These are phyloP conservation scores for Metallyticus violacea DNA, from an alignment of 2,888 invertebrate genomes.

Conservation along the genomic window DNA sequence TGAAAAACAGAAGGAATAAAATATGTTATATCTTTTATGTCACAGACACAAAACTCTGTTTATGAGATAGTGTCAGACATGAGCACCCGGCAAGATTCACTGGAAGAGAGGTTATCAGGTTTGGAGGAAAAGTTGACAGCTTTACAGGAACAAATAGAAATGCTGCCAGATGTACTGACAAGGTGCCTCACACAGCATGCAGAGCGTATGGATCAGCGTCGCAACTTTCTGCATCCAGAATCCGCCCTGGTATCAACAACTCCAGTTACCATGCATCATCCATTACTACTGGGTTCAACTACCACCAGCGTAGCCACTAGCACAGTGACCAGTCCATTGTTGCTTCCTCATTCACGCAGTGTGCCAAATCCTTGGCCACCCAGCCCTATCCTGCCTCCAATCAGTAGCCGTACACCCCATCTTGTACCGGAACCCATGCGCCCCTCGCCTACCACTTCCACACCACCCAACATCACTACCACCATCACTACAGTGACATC, in stretches of 20 bases:
- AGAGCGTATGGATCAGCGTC: constrained; percentile 75
- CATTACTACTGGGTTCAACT: constrained; percentile 36
- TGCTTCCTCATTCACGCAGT: constrained; percentile 53
- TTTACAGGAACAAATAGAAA: constrained; percentile 84
- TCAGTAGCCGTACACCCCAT: constrained; percentile 67
- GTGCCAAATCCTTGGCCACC: constrained; percentile 72
- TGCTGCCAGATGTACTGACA: constrained; percentile 78
- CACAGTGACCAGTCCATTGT: constrained; percentile 35
- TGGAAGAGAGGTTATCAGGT: constrained; percentile 89
- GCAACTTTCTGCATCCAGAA: constrained; percentile 85
- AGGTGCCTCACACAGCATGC: constrained; percentile 55
- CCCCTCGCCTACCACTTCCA: neutral
- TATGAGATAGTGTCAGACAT: constrained; percentile 98
- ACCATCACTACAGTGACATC: constrained; percentile 6
- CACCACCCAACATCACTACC: neutral
- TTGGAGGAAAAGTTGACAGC: constrained; percentile 88
- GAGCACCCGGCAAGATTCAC: constrained; percentile 88
- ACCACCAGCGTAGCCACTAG: constrained; percentile 47
- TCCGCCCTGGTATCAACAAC: constrained; percentile 61
- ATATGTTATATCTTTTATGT: constrained; percentile 35
- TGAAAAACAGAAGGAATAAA: neutral
- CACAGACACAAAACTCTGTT: constrained; percentile 95
- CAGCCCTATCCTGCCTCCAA: constrained; percentile 71
- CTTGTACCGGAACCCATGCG: constrained; percentile 60
- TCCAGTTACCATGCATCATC: constrained; percentile 46